Conservation (phyloP, 2,888 invertebrate species). For the Mimas tiliae region DNA sequence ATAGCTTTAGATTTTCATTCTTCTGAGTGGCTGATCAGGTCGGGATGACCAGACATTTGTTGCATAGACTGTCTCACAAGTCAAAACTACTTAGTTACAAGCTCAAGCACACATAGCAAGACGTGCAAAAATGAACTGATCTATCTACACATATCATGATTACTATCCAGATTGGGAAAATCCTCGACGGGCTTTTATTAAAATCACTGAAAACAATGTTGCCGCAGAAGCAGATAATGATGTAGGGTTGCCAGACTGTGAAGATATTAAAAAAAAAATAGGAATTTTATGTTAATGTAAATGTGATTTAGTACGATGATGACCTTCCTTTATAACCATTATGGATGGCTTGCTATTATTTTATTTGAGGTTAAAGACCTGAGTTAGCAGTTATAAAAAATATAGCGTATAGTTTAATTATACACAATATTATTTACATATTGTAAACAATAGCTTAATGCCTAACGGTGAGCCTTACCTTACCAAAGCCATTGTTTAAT, state of each 20-base stretch:
- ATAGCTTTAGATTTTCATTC: no score
- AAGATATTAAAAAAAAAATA: background rate
- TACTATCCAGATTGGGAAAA: background rate
- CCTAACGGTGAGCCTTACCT: no score
- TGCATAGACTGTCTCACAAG: background rate
- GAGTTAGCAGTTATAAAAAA: background rate
- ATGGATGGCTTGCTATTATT: background rate
- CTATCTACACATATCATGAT: no score
- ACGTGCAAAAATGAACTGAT: no score
- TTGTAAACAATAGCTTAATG: no score
- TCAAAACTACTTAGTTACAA: no score
- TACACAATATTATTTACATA: no score
- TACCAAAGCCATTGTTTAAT: no score
- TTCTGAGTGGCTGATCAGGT: no score
- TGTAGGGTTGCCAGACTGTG: background rate
- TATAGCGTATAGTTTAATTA: no score
- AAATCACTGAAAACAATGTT: conserved; percentile 19
- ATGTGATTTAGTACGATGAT: background rate
- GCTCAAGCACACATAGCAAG: no score
- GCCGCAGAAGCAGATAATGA: background rate
- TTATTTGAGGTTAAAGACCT: background rate
- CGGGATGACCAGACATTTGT: background rate
- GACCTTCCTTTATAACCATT: background rate
- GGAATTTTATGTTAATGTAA: conserved; percentile 1
- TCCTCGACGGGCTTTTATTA: conserved; percentile 8